Conservation (phyloP, 2,888 invertebrate species). For the Cosmia pyralina region DNA sequence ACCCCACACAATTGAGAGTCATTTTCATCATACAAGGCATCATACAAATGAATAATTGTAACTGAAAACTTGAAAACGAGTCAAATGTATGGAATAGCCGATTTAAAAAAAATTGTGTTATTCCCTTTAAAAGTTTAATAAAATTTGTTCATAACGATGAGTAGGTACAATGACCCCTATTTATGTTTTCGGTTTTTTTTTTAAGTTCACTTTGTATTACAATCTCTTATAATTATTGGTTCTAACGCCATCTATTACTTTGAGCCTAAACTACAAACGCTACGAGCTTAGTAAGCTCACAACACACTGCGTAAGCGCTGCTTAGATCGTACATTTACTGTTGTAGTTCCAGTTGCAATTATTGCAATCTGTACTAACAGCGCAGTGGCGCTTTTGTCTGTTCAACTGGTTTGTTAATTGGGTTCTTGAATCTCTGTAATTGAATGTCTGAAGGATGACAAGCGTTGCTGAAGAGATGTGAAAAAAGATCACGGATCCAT, state of each 20-base stretch:
- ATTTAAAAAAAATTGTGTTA: too few relatives aligned
- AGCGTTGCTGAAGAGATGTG: too few relatives aligned
- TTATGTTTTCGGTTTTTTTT: neutral
- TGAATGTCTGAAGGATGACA: neutral
- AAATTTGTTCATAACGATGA: neutral
- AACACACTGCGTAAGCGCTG: slow-evolving; percentile 6
- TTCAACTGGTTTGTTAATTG: too few relatives aligned
- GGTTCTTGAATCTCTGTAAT: neutral
- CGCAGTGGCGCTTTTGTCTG: slow-evolving; percentile 15
- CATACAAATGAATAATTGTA: neutral
- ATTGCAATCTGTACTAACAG: neutral
- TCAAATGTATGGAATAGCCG: neutral
- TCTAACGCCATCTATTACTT: slow-evolving; percentile 48
- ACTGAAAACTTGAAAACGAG: neutral
- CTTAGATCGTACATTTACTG: neutral
- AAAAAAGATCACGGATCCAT: too few relatives aligned
- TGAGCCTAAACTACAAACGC: slow-evolving; percentile 17
- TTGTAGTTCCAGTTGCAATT: slow-evolving; percentile 25
- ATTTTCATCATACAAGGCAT: neutral
- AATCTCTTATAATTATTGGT: neutral
- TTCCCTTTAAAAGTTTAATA: too few relatives aligned
- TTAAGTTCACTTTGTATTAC: neutral
- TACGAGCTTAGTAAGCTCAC: slow-evolving; percentile 15
- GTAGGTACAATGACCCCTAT: too few relatives aligned
- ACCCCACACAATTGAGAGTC: neutral